Evolutionary conservation across 1,140 invertebrate genomes (phyloP).

Genomic region (honey bee (Apis mellifera)): Amel_HAv3.1 CM009941.2:6480001-6480500

Average conservation of each 20-base stretch:
- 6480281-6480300: slow-evolving; percentile 8
- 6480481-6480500: neutral
- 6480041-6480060: neutral
- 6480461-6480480: neutral
- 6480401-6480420: neutral
- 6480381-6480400: neutral
- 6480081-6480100: neutral
- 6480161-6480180: slow-evolving; percentile 8
- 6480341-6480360: neutral
- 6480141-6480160: neutral
- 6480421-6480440: slow-evolving; percentile 23
- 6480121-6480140: neutral
- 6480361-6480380: neutral
- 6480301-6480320: neutral
- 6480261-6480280: slow-evolving; percentile 1
- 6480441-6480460: slow-evolving; percentile 3
- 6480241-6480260: slow-evolving; percentile 21
- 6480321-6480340: neutral
- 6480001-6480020: neutral
- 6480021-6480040: neutral
- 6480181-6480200: neutral
- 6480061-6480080: neutral
- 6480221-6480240: slow-evolving; percentile 8
- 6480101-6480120: neutral
- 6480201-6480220: neutral